phyloP scores from a whole-genome alignment of 2,113 vertebrate genomes.

The Neotoma lepida region DNA sequence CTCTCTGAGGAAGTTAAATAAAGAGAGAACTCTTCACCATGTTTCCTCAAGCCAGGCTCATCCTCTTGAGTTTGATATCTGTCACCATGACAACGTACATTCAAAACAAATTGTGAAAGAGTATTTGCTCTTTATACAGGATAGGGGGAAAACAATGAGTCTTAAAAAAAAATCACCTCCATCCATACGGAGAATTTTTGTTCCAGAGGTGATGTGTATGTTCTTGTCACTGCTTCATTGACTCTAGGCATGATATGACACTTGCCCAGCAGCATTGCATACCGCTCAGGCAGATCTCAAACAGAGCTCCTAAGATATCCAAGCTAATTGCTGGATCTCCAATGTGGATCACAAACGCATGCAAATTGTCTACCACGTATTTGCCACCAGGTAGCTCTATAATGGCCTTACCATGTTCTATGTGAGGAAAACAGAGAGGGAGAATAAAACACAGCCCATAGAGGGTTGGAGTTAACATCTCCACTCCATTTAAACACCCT shows the following conservation, averaged over 20 bases:
- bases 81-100: neutral
- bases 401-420: neutral
- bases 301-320: neutral
- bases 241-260: too few species aligned
- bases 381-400: neutral
- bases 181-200: neutral
- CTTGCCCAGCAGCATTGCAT: rapidly evolving
- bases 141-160: neutral
- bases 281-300: neutral
- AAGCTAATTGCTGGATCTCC: neutral
- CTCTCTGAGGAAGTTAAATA: neutral
- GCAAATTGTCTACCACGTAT: neutral
- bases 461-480: neutral
- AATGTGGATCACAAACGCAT: neutral
- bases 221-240: neutral
- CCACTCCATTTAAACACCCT: neutral
- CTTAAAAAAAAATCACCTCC: neutral
- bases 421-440: neutral
- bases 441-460: neutral
- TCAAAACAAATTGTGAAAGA: constrained; percentile 10
- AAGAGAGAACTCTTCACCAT: neutral
- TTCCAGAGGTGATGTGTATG: neutral
- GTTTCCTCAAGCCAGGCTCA: constrained; percentile 14
- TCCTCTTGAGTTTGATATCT: neutral
- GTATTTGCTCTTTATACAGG: constrained; percentile 34